phyloP scores from a whole-genome alignment of 2,797 vertebrate species.

The Scomberomorus guttatus region DNA sequence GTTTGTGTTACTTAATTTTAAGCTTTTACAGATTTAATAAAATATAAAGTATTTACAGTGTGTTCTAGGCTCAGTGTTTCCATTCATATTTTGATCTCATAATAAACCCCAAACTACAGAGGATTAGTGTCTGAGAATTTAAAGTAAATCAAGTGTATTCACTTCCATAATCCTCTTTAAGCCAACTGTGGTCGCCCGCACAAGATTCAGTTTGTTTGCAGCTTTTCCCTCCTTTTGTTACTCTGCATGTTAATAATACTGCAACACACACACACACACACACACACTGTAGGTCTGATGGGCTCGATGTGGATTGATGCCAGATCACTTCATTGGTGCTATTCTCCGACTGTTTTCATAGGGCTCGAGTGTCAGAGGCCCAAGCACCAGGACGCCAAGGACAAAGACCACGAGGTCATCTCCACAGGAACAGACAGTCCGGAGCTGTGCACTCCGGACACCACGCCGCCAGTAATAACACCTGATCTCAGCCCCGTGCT shows the following conservation, averaged over 20 bases:
- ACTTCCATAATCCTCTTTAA: constrained; percentile 35
- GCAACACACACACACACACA: constrained; percentile 23
- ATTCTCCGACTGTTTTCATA: constrained; percentile 68
- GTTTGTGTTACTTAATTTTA: not conserved
- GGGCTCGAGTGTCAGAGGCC: constrained; percentile 95
- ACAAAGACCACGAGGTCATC: constrained; percentile 92
- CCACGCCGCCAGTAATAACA: constrained; percentile 93
- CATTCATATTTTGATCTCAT: constrained; percentile 20
- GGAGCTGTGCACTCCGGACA: constrained; percentile 90
- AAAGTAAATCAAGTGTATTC: constrained; percentile 37
- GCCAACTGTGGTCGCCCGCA: constrained; percentile 19
- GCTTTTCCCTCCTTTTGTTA: constrained; percentile 39
- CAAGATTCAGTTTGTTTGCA: constrained; percentile 37
- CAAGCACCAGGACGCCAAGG: constrained; percentile 91
- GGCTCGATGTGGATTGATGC: constrained; percentile 29
- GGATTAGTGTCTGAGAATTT: constrained; percentile 33
- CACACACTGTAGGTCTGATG: constrained; percentile 36
- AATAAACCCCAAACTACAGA: constrained; percentile 31
- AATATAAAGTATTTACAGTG: not conserved
- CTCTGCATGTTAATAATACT: constrained; percentile 42
- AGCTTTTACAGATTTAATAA: not conserved
- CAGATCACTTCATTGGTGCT: constrained; percentile 59
- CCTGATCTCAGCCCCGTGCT: constrained; percentile 94
- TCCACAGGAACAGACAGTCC: constrained; percentile 91
- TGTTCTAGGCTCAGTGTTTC: not conserved